These are phyloP conservation scores for Aulostomus chinensis DNA, from an alignment of 2,797 vertebrate species.

Conservation along the genomic window DNA sequence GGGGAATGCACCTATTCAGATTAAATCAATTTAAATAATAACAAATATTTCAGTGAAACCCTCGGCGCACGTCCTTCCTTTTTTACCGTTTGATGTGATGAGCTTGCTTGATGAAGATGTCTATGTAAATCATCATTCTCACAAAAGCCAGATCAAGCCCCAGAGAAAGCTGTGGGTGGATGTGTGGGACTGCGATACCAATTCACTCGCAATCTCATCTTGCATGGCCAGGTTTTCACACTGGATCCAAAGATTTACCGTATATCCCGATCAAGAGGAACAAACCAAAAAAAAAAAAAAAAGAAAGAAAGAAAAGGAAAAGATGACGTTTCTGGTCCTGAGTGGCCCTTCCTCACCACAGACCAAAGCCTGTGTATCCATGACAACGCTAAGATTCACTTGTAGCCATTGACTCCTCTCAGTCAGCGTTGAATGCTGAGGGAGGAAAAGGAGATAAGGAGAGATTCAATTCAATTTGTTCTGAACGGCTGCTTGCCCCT, in stretches of 20 bases:
- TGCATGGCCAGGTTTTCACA: slow-evolving; percentile 44
- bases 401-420: slow-evolving; percentile 67
- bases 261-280: slow-evolving; percentile 47
- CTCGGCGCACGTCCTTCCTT: not conserved
- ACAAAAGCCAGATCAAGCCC: slow-evolving; percentile 58
- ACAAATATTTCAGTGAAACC: not conserved
- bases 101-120: slow-evolving; percentile 53
- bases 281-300: slow-evolving; percentile 12
- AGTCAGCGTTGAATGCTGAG: slow-evolving; percentile 59
- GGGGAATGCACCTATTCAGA: too few species aligned
- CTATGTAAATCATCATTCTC: slow-evolving; percentile 48
- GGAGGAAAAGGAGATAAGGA: slow-evolving; percentile 70
- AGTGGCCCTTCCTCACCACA: slow-evolving; percentile 56
- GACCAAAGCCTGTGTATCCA: slow-evolving; percentile 76
- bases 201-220: slow-evolving; percentile 44
- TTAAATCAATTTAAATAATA: too few species aligned
- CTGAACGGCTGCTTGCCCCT: slow-evolving; percentile 58
- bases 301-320: slow-evolving; percentile 28
- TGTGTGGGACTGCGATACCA: slow-evolving; percentile 53
- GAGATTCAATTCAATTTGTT: slow-evolving; percentile 74
- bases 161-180: slow-evolving; percentile 53
- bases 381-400: slow-evolving; percentile 76
- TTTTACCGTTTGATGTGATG: slow-evolving; percentile 29
- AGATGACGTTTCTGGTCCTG: slow-evolving; percentile 61
- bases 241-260: slow-evolving; percentile 48